Base-by-base conservation (phyloP, 1,140 invertebrate genomes). In the Atta cephalotes region DNA sequence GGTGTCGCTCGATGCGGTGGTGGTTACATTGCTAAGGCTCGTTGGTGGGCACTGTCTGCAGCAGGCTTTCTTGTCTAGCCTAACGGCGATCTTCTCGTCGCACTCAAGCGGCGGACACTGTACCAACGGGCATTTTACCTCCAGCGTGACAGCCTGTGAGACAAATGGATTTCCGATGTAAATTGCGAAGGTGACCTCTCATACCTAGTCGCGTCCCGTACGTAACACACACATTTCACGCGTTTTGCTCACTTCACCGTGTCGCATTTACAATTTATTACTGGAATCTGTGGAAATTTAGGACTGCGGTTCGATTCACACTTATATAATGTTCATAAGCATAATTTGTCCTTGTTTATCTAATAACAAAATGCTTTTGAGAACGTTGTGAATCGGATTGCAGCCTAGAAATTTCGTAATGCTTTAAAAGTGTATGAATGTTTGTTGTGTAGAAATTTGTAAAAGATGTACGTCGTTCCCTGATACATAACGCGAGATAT, bases 51-150 rank as follows among this genome's bases (percentile, higher is more conserved):
- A 98, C 58, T 97, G 96, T 92, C 97, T 96, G 93, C 98, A 98
- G 92, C 97, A 98, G n/a, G 97, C 96, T 90, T 97, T 97, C 91
- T 97, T 97, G 87, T 97, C 96, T 1, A 97, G 96, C 58, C 97
- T 95, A 78, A 97, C 96, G 1, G 97, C 97, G 12, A 97, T 95
- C 91, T 96, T 96, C 78, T 97, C 97, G 35, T 97, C 96, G 92
- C 98, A 98, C 14, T 96, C 95, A 51, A 98, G 93, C 16, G 96
- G 96, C 3, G 97, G 97, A 91, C 98, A 98, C 25, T 96, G 96
- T 53, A 97, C 96, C 45, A 97, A 95, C 0, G 96, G 96, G 92
- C 98, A 99, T 78, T 97, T 96, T 7, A 98, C 97, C 92, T 97
- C 96, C 45, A 98, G 93, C 7, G 96, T 97, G 1, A 96, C 91